Base-by-base conservation (phyloP, 2,888 invertebrate species). In the Drosophila rellima region DNA sequence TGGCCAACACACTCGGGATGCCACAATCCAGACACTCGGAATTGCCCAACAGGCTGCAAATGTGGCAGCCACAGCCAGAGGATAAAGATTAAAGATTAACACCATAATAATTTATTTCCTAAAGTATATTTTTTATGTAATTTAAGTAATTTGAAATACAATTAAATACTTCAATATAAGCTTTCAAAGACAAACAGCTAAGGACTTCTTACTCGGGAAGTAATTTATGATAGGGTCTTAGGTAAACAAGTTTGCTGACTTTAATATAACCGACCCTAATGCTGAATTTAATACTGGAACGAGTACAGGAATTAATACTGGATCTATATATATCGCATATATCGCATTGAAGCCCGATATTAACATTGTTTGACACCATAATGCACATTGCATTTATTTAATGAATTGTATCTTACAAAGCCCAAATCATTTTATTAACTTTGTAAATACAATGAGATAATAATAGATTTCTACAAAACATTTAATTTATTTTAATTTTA, bases 1-100 rank as follows among this genome's bases (percentile, higher is more conserved):
- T 65, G 91, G 77, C 1, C 90, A 91, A 31, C 83, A 90, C 59
- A 83, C 90, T 17, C 77, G 91, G 5, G 90, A 91, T 82, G 91
- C 91, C 44, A 68, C 81, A 11, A 90, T 91, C 10, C 81, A 91
- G 52, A 69, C 63, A 4, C 37, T 91, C 18, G 84, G 76, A 3
- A 63, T 91, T 8, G 91, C 90, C 1, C 90, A 90, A 18, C 81
- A 85, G 59, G 91, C 89, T 0, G 90, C 90, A 2, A 87, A 88
- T 80, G 90, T 91, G 3, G 91, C 84, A 4, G 90, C 88, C 39
- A 90, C 89, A 7, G 62, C 68, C 3, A 75, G 75, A 7, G 86
- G 88, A 6, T 85, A 48, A 84, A 13, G 4, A n/a, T 18, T 10
- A 15, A 20, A 10, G 18, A 48, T 39, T 37, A 4, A 20, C 26